These are phyloP conservation scores for Theodoxus fluviatilis DNA, from an alignment of 2,888 invertebrate species.

Conservation along the genomic window DNA sequence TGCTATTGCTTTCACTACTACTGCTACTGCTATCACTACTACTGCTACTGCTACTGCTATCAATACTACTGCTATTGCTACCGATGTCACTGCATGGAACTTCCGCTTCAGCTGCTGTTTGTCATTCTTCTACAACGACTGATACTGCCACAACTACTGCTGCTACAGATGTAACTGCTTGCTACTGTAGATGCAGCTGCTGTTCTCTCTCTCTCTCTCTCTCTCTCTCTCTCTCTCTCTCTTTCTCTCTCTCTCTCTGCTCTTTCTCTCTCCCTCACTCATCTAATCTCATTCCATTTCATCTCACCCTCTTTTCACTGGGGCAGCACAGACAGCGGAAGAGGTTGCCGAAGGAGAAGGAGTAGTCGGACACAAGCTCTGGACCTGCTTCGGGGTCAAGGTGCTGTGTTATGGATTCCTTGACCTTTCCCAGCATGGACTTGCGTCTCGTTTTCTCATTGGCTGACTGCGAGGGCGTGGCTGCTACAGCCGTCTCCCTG, in stretches of 20 bases:
- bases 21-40: slow-evolving; percentile 23
- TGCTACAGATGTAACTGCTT: slow-evolving; percentile 2
- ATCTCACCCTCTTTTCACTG: too few species aligned
- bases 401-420: not conserved
- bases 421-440: not conserved
- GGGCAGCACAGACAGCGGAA: slow-evolving; percentile 22
- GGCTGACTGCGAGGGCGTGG: not conserved
- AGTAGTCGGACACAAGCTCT: slow-evolving; percentile 25
- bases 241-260: not conserved
- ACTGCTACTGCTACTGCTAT: slow-evolving; percentile 23
- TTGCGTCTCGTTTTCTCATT: not conserved
- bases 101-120: not conserved
- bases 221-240: not conserved
- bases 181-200: not conserved
- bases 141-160: slow-evolving; percentile 14
- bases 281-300: too few species aligned
- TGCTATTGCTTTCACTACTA: slow-evolving; percentile 25
- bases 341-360: slow-evolving; percentile 30
- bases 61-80: slow-evolving; percentile 21
- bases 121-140: slow-evolving; percentile 16
- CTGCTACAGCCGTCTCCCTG: too few species aligned
- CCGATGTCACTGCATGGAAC: not conserved
- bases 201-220: not conserved
- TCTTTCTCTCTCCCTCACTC: not conserved
- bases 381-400: not conserved